Evolutionary conservation across 2,113 vertebrate species (phyloP).

Genomic region (Cryptotis parvus): DNA sequence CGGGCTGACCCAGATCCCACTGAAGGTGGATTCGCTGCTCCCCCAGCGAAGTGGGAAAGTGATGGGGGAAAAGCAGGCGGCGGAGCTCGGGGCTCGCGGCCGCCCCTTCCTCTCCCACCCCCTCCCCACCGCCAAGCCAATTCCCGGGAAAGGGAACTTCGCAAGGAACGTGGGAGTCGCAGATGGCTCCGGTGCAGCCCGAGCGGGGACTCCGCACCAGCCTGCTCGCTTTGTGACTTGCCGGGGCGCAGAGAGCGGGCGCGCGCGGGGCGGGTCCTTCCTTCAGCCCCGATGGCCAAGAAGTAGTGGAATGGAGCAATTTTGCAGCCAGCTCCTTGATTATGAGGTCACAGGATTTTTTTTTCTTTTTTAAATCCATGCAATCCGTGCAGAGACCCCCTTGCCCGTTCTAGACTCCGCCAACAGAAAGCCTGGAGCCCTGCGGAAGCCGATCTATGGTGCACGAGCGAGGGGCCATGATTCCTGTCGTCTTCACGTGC

Average conservation of each 20-base stretch:
- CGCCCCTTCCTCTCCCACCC: not conserved
- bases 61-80: conserved; percentile 38
- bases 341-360: no score
- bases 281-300: conserved; percentile 41
- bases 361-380: not conserved
- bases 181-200: conserved; percentile 75
- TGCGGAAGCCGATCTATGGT: not conserved
- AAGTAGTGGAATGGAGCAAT: conserved; percentile 70
- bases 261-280: conserved; percentile 70
- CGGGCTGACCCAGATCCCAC: conserved; percentile 66
- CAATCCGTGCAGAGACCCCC: not conserved
- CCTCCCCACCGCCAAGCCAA: not conserved
- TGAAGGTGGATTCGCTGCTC: conserved; percentile 51
- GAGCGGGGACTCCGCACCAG: no score
- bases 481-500: not conserved
- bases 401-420: conserved; percentile 42
- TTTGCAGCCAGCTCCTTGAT: conserved; percentile 54
- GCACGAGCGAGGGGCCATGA: not conserved
- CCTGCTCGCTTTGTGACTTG: conserved; percentile 57
- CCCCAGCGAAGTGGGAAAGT: conserved; percentile 49
- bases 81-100: not conserved
- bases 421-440: conserved; percentile 25
- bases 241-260: conserved; percentile 62
- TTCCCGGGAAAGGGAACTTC: conserved; percentile 67
- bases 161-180: conserved; percentile 69